Percentiles rank a stretch among this genome's conserved stretches.
Evolutionary conservation across 2,113 vertebrate species (phyloP).

Genomic region (Glareola pratincola): DNA sequence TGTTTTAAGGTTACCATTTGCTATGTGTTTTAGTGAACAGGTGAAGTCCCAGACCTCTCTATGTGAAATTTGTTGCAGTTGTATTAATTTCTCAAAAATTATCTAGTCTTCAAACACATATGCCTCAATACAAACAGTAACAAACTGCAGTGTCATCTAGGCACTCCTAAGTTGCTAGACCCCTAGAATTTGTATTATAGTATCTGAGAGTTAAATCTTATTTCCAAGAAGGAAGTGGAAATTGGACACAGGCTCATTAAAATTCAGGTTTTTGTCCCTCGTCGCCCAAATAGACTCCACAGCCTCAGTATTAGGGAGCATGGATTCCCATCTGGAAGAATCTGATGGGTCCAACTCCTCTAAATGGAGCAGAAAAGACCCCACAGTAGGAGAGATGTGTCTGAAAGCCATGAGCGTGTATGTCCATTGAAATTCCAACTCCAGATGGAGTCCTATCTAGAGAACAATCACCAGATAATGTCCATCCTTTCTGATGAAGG

Average conservation of each 20-base stretch:
- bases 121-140: not conserved
- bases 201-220: not conserved
- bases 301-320: not conserved
- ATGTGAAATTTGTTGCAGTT: not conserved
- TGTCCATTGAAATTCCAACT: accelerated
- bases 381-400: accelerated
- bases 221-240: not conserved
- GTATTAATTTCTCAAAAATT: not conserved
- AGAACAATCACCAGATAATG: not conserved
- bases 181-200: not conserved
- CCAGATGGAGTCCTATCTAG: not conserved
- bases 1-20: not conserved
- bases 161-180: not conserved
- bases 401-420: not conserved
- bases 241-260: not conserved
- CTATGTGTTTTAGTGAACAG: not conserved
- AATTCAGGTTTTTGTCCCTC: not conserved
- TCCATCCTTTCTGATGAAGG: not conserved
- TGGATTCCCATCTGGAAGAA: not conserved
- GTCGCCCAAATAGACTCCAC: not conserved
- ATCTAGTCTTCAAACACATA: not conserved
- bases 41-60: not conserved
- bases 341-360: not conserved
- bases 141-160: not conserved
- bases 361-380: not conserved